Evolutionary conservation across 1,140 invertebrate species (phyloP).

Genomic region (Halictus rubicundus): DNA sequence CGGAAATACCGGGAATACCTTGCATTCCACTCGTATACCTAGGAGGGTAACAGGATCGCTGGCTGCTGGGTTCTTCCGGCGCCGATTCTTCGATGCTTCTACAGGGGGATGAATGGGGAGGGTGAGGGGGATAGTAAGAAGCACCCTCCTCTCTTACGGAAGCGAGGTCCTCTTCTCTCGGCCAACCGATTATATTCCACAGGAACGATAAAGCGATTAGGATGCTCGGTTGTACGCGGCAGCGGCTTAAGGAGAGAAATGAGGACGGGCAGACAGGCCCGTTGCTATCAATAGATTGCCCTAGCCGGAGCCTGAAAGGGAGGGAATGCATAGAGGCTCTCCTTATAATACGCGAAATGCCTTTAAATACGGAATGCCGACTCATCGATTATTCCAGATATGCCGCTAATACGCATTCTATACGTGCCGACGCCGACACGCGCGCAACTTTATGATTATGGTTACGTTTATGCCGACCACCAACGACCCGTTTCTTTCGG

Average conservation of each 20-base stretch:
- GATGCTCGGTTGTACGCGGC: conserved; percentile 55
- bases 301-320: conserved; percentile 31
- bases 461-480: conserved; percentile 4
- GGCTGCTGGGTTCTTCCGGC: conserved; percentile 28
- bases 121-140: neutral
- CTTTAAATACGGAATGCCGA: conserved; percentile 58
- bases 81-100: conserved; percentile 56
- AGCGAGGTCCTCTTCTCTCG: conserved; percentile 42
- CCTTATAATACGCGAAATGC: conserved; percentile 62
- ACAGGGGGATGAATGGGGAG: neutral
- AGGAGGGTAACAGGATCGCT: conserved; percentile 41
- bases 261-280: conserved; percentile 5
- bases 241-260: conserved; percentile 50
- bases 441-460: conserved; percentile 43
- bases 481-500: no score
- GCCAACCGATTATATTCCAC: conserved; percentile 56
- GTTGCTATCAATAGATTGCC: conserved; percentile 39
- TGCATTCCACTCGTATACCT: conserved; percentile 60
- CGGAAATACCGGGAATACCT: conserved; percentile 58
- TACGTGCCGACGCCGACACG: conserved; percentile 18
- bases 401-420: conserved; percentile 60
- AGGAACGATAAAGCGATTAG: conserved; percentile 65
- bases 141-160: conserved; percentile 14
- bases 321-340: conserved; percentile 35
- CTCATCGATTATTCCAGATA: conserved; percentile 63